Evolutionary conservation across 2,888 invertebrate genomes (phyloP), one percentile per base, ranked within the genome.

Genomic region (Aspidiotus rigidus): DNA sequence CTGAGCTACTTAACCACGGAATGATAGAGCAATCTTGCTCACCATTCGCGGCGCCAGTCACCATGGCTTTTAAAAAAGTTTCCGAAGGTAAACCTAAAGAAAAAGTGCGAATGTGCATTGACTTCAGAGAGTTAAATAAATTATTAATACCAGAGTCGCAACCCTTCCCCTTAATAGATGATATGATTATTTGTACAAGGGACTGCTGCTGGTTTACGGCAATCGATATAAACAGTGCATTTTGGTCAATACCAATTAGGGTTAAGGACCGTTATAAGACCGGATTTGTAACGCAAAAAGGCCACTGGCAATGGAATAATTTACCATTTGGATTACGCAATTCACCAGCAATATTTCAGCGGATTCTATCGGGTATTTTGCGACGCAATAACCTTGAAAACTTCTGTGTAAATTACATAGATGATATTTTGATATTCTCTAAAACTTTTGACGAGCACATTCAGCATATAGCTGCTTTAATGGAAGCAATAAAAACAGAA

Each of bases 141-240:
- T 15, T 59, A 8, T 55, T 66, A 7, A 44, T 59, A 17, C 59
- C 66, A 9, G 44, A 66, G 44, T 59, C 44, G 9, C 66, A 66
- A 28, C 66, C 66, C 7, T 42, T 66, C 28, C 66, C 66, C 7
- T 49, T 59, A 16, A 66, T 66, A 59, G 66, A 59, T 13, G 66
- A 66, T 66, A 11, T 66, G n/a, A 59, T 66, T 42, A 9, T 59
- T 7, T 13, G 15, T 8, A 15, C 40, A 74, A 67, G 76, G 75
- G 74, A 77, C 64, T 77, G 76, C 62, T 74, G 74, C 57, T 76
- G 71, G 72, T 77, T 76, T 69, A 70, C 76, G n/a, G 76, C 74
- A 13, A 55, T 77, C 0, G 77, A 77, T 57, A 75, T 77, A 67
- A 77, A 77, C 71, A 76, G 76, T 9, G 77, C 76, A 41, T 78